These are phyloP conservation scores for Brachypodius melanocephalos DNA, from an alignment of 2,113 vertebrate species.

Conservation along the genomic window DNA sequence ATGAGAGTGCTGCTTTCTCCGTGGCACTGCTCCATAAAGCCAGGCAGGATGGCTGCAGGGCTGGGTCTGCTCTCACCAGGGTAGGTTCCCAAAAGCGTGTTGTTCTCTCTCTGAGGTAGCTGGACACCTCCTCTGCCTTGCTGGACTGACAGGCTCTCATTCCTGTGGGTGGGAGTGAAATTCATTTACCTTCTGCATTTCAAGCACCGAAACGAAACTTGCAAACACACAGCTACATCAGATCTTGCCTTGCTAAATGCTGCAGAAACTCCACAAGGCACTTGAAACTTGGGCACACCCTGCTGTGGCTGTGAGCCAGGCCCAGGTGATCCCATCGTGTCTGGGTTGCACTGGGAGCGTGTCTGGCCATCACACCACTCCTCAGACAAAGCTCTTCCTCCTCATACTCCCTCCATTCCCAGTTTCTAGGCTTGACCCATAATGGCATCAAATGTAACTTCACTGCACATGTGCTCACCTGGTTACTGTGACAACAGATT, in stretches of 20 bases:
- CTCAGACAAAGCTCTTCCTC: not conserved
- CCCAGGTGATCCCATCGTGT: not conserved
- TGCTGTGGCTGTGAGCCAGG: not conserved
- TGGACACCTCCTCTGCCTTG: not conserved
- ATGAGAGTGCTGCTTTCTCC: not conserved
- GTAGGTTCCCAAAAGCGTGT: not conserved
- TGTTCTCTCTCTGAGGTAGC: not conserved
- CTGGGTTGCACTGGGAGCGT: not conserved
- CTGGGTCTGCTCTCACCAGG: not conserved
- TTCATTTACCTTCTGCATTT: not conserved
- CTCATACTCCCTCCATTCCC: not conserved
- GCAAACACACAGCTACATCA: not conserved
- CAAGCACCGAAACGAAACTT: constrained; percentile 3
- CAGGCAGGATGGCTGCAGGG: not conserved
- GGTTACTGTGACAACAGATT: not conserved
- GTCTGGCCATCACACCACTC: not conserved
- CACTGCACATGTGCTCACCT: not conserved
- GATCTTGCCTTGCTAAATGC: not conserved
- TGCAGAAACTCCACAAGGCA: not conserved
- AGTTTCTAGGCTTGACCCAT: not conserved
- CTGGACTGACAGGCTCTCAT: constrained; percentile 11
- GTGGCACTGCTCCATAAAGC: not conserved
- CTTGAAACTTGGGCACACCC: not conserved
- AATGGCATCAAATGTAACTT: not conserved
- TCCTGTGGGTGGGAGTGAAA: not conserved